phyloP scores from a whole-genome alignment of 2,797 vertebrate species.

The Pristis pectinata region DNA sequence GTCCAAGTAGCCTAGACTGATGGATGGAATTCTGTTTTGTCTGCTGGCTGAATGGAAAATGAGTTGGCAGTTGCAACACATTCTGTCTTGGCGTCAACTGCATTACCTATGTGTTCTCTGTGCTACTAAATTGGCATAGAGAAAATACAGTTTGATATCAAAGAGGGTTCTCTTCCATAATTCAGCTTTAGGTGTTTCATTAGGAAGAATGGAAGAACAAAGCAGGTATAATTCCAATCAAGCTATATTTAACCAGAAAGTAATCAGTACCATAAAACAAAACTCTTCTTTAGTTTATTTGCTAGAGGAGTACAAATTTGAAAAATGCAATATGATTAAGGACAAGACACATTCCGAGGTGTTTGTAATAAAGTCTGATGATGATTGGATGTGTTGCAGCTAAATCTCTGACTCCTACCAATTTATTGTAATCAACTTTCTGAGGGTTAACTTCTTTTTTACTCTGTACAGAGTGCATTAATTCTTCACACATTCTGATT shows the following conservation, averaged over 20 bases:
- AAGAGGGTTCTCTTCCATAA: background rate
- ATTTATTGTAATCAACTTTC: background rate
- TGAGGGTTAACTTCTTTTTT: background rate
- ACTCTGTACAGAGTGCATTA: background rate
- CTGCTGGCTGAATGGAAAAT: background rate
- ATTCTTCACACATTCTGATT: background rate
- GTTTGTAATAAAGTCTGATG: constrained; percentile 4
- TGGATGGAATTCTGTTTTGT: background rate
- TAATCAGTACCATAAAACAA: background rate
- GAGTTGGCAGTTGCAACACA: background rate
- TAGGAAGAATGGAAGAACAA: background rate
- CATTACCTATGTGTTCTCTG: background rate
- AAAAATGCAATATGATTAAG: background rate
- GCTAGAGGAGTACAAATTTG: background rate
- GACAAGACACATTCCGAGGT: background rate
- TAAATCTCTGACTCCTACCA: background rate
- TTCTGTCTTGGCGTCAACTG: background rate
- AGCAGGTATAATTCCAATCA: background rate
- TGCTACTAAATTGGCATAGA: background rate
- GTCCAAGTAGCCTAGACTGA: background rate
- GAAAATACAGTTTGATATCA: background rate
- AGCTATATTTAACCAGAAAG: background rate
- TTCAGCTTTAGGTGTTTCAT: background rate
- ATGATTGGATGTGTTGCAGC: background rate
- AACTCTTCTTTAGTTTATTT: background rate